Conservation (phyloP, 2,888 invertebrate species). For the Volucella inanis region DNA sequence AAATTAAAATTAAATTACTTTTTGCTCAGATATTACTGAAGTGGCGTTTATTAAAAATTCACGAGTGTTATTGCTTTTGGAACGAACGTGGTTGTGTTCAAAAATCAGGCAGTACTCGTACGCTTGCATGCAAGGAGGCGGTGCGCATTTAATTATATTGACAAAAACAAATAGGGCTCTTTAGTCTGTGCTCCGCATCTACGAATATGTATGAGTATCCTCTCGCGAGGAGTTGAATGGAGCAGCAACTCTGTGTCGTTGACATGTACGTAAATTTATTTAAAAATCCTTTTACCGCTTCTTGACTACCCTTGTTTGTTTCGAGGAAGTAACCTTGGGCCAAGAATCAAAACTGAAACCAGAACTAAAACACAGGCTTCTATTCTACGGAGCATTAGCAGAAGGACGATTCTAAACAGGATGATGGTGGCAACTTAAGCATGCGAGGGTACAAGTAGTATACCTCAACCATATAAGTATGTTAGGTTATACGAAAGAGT, state of each 20-base stretch:
- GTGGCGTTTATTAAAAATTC: constrained; percentile 72
- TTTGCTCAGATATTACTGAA: constrained; percentile 70
- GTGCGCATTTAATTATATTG: constrained; percentile 57
- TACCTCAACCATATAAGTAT: no score
- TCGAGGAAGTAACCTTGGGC: constrained; percentile 1
- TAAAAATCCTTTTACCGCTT: constrained; percentile 29
- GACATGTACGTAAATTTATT: constrained; percentile 36
- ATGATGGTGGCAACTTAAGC: constrained; percentile 25
- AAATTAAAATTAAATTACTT: constrained; percentile 74
- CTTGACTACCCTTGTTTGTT: background rate
- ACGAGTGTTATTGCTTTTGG: constrained; percentile 59
- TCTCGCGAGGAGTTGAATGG: constrained; percentile 8
- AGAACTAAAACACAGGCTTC: background rate
- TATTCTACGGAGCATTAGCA: constrained; percentile 13
- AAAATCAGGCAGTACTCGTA: constrained; percentile 9
- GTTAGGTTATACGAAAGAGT: constrained; percentile 16
- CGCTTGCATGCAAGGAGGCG: constrained; percentile 15
- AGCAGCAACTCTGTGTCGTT: constrained; percentile 6
- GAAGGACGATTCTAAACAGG: background rate
- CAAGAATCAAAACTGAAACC: background rate
- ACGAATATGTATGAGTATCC: no score
- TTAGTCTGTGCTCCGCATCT: constrained; percentile 3
- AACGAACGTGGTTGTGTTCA: constrained; percentile 52
- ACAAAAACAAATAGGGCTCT: constrained; percentile 57
- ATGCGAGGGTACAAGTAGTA: background rate